Base-by-base conservation (phyloP, 1,140 invertebrate species). In the Camponotus floridanus region DNA sequence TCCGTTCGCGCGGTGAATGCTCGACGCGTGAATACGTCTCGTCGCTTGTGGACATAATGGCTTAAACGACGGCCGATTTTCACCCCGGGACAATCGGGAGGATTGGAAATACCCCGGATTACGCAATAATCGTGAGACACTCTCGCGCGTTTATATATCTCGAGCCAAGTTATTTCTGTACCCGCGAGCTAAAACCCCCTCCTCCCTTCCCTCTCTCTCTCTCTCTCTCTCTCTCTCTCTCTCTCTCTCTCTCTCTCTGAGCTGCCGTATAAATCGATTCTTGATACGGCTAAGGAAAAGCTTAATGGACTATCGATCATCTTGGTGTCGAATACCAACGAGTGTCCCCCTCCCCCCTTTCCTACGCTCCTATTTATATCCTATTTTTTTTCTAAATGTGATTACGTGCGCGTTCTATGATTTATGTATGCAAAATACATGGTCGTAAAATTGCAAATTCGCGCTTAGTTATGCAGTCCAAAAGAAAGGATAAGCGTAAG, bases 221-320 rank as follows among this genome's bases (percentile, higher is more conserved):
- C 45, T 15, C 42, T 45, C 42, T 45, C 42, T 45, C 42, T 45
- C 2, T 45, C 42, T 45, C 13, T 48, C 11, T 48, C 45, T 48
- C 45, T 48, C 42, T 45, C 42, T 45, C 42, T 45, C 42, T 45
- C 7, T 48, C 45, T 48, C 15, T 51, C 45, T 15, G 31, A 67
- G 11, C 42, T 11, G 42, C 36, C 55, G 18, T n/a, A 51, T 70
- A 80, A 68, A 57, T 80, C 76, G 76, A 65, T 65, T 61, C 39
- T 18, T n/a, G 51, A 21, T 59, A 59, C 21, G 15, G 5, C 21
- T 39, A 45, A 68, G 33, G 33, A 68, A 78, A 68, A 78, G 42
- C 61, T 78, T 78, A 65, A 78, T 65, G 42, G 42, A 80, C 45
- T 70, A 80, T 70, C 48, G 76, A 70, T 70, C 64, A 68, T 55